phyloP scores from a whole-genome alignment of 2,797 vertebrate species.

The Gallirallus australis region DNA sequence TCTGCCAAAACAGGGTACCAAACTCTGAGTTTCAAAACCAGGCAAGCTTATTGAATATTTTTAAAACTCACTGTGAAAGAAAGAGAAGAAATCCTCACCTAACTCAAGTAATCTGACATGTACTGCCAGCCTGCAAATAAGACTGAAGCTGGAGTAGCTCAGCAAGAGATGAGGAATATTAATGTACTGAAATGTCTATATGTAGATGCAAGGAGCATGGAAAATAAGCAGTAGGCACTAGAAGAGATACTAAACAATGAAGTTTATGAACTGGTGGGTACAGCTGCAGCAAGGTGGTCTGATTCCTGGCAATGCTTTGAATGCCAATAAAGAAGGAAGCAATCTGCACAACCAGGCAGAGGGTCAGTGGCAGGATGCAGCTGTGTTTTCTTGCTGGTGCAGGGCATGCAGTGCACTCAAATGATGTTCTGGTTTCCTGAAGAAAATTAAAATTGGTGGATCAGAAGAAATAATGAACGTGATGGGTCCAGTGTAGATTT shows the following conservation, averaged over 20 bases:
- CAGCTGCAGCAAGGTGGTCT: background rate
- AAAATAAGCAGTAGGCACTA: slow-evolving; percentile 22
- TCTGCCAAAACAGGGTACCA: background rate
- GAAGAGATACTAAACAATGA: background rate
- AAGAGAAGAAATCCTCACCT: slow-evolving; percentile 3
- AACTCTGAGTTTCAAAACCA: background rate
- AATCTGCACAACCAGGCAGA: background rate
- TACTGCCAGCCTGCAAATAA: background rate
- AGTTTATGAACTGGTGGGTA: background rate
- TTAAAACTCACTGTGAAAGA: background rate
- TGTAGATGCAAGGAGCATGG: background rate
- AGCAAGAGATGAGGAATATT: slow-evolving; percentile 22
- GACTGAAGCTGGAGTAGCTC: background rate
- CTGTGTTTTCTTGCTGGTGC: background rate
- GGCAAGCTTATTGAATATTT: background rate
- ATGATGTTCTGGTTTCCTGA: background rate
- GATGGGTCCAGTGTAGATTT: background rate
- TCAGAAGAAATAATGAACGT: background rate
- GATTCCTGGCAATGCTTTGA: background rate
- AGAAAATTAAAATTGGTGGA: background rate
- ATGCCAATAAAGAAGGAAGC: background rate
- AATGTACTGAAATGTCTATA: slow-evolving; percentile 12
- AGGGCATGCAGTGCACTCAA: background rate
- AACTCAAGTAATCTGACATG: background rate
- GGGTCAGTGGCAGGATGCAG: background rate